Base-by-base conservation (phyloP, 1,140 invertebrate genomes). In the Drosophila rhopaloa region DNA sequence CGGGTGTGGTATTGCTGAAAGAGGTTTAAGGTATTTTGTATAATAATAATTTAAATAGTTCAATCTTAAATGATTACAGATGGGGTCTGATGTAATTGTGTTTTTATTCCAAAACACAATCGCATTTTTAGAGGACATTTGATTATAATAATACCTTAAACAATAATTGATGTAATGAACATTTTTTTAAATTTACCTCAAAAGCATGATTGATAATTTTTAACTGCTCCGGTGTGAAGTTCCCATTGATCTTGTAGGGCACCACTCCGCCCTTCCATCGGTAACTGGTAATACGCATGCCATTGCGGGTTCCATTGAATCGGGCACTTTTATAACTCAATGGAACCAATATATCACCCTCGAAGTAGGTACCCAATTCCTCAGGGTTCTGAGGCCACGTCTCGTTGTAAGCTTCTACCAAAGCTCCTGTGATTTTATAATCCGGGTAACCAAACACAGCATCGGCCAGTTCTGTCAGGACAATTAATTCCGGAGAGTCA, bases 361-460 rank as follows among this genome's bases (percentile, higher is more conserved):
- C 95, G 0, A 93, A 93, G 80, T 96, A 97, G 0, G 93, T 93
- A 1, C 96, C 95, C 59, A 96, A 86, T 82, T 97, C 96, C 80
- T 96, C 96, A 0, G 96, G 95, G 86, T 96, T 96, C 32, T 94
- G 91, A 1, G 91, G 86, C 0, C 95, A 74, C 94, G 93, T 92
- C 4, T 88, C 81, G 37, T 93, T 92, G 94, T 95, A 95, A 79
- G 86, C 96, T 94, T 83, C 96, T 94, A 2, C 95, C 95, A 86
- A 95, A 95, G 29, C 94, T 79, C 11, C 93, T 81, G 41, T 88
- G 5, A 48, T 79, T 51, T 79, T 92, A 38, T 92, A 92, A 38
- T 91, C 93, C 1, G 95, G 95, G 2, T 81, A 53, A 2, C 94
- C 94, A 58, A 92, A 95, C 2, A 94, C 92, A 2, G 81, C 79